Conservation (phyloP, 2,797 vertebrate genomes). For the Falco cherrug region DNA sequence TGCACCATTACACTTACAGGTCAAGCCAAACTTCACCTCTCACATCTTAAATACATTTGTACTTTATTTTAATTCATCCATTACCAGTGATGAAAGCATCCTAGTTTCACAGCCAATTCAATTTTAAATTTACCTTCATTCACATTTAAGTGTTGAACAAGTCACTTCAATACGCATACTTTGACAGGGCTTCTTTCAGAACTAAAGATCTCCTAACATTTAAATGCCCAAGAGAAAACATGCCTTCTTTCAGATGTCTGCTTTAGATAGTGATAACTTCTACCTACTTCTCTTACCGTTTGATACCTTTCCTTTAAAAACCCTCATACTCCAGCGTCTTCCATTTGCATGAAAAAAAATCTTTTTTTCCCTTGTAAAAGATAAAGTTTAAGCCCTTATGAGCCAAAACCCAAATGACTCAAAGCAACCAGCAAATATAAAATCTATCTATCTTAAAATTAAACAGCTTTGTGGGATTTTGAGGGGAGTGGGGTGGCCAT, state of each 20-base stretch:
- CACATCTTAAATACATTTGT: background rate
- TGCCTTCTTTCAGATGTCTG: background rate
- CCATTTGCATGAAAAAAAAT: background rate
- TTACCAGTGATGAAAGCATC: conserved; percentile 4
- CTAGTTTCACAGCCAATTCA: background rate
- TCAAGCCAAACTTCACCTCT: background rate
- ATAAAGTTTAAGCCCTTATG: background rate
- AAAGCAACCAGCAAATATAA: background rate
- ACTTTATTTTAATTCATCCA: background rate
- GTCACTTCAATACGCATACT: background rate
- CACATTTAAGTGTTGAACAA: background rate
- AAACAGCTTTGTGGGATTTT: background rate
- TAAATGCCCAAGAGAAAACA: background rate
- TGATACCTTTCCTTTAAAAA: background rate
- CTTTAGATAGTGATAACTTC: background rate
- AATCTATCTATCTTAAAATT: background rate
- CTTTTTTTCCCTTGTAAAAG: background rate
- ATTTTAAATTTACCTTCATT: background rate
- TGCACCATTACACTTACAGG: background rate
- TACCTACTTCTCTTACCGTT: background rate
- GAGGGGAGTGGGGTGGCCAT: background rate
- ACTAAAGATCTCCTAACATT: background rate
- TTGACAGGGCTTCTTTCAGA: background rate
- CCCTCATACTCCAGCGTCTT: background rate
- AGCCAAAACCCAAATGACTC: background rate